Base-by-base conservation (phyloP, 2,888 invertebrate species). In the Villa cingulata region DNA sequence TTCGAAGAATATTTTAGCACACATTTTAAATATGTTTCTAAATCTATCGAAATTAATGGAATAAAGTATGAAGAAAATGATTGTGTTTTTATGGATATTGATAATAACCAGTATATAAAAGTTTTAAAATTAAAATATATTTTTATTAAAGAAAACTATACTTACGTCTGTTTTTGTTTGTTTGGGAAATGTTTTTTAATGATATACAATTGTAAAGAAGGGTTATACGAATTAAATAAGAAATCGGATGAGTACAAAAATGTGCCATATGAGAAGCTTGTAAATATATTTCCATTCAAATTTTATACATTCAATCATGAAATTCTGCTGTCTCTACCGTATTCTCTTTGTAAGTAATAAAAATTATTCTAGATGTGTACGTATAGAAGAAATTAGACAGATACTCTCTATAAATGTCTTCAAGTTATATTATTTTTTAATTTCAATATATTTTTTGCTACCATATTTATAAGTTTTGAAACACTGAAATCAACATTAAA, bases 141-240 rank as follows among this genome's bases (percentile, higher is more conserved):
- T 43, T 43, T 43, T 17, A 17, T 43, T 5, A 14, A 34, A 14
- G 20, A 17, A 17, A 43, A 43, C 36, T 43, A 32, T 36, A 18
- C 7, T 12, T n/a, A 36, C 15, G 43, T 17, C 10, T 36, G 18
- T 15, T 43, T 43, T 36, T 43, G 14, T n/a, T n/a, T n/a, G n/a
- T n/a, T n/a, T 19, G 43, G 43, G 10, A 43, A 34, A 43, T 32
- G 7, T 18, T 14, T 12, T 2, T n/a, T 18, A 4, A 43, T 34
- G 43, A 1, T 43, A 10, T 41, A 41, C 23, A 41, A 41, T 43
- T 43, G 36, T 36, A 36, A 36, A 36, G 14, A 32, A 43, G 43
- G 43, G 7, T 7, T 43, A 4, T 34, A 34, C 18, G 36, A 43
- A 43, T 12, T 43, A 12, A 10, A 18, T 1, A 17, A 34, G n/a